Base-by-base conservation (phyloP, 2,797 vertebrate genomes). In the Geotria australis region DNA sequence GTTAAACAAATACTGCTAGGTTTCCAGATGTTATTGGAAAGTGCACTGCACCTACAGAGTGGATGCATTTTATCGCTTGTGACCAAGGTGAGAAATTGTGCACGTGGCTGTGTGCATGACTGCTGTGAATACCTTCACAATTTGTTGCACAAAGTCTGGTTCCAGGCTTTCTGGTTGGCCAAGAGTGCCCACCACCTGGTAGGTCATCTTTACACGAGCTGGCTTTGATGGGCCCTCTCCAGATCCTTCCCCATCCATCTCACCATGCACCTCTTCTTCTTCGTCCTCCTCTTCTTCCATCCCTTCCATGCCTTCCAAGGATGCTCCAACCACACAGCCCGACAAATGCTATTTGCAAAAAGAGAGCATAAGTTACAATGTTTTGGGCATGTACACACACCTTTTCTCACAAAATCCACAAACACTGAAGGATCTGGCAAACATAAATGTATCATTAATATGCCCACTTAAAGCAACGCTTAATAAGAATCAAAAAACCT, bases 181-280 rank as follows among this genome's bases (percentile, higher is more conserved):
- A 47, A 79, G 65, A 0, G 80, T 84, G 56, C 86, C 88, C 58
- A 84, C 81, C 2, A 96, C 60, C 60, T 78, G 70, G 53, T 80
- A 81, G 1, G 63, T 61, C 14, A 5, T 38, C 24, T 38, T 38
- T 38, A 38, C 24, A 38, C 24, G 24, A 38, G 24, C 24, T 38
- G 24, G 24, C 24, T 38, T 38, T 2, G 24, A 38, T 38, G 24
- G 24, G 24, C 63, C 65, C 6, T 64, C 61, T 48, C 63, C 64
- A 47, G 57, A 24, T 45, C 55, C 62, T 7, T 2, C 9, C 2
- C 57, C 2, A 1, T 46, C 10, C 56, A 11, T 24, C 1, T 68
- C 67, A 1, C 12, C 56, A 8, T 3, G 10, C 3, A 1, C 10
- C 2, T 62, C 60, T 53, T 77, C 76, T 2, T 73, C 70, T 3